Conservation (phyloP, 2,797 vertebrate species). For the Momotus momota region DNA sequence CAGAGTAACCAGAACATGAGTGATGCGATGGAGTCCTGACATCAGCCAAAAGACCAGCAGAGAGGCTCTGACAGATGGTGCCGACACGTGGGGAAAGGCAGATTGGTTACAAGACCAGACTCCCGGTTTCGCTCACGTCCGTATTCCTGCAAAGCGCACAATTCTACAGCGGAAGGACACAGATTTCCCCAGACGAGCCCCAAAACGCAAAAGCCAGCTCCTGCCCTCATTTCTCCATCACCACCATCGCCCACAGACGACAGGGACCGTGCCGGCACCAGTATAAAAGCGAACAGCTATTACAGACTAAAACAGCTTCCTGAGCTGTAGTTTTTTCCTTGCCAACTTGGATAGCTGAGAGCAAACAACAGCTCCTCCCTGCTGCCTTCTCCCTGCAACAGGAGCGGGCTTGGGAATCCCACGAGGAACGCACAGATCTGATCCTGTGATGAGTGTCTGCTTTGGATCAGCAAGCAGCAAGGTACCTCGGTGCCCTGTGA, state of each 20-base stretch:
- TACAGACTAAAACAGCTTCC: not conserved
- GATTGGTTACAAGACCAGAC: not conserved
- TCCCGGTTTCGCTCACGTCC: not conserved
- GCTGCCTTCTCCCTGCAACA: not conserved
- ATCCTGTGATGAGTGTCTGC: not conserved
- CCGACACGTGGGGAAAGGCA: not conserved
- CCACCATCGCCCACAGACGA: not conserved
- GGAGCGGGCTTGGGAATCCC: slow-evolving; percentile 9
- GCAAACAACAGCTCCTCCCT: not conserved
- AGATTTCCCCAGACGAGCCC: not conserved
- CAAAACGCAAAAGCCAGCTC: not conserved
- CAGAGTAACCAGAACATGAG: not conserved
- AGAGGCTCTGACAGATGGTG: not conserved
- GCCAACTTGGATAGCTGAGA: not conserved
- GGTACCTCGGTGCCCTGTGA: not conserved
- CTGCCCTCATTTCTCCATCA: not conserved
- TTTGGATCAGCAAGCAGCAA: slow-evolving; percentile 21
- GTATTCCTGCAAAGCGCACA: not conserved
- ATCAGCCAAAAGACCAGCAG: not conserved
- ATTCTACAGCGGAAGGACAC: not conserved
- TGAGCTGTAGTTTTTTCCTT: not conserved
- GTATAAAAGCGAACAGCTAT: not conserved
- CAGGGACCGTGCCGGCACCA: not conserved
- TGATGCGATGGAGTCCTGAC: not conserved
- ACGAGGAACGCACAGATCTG: not conserved